Conservation (phyloP, 1,140 invertebrate genomes). For the Diorhabda sublineata region DNA sequence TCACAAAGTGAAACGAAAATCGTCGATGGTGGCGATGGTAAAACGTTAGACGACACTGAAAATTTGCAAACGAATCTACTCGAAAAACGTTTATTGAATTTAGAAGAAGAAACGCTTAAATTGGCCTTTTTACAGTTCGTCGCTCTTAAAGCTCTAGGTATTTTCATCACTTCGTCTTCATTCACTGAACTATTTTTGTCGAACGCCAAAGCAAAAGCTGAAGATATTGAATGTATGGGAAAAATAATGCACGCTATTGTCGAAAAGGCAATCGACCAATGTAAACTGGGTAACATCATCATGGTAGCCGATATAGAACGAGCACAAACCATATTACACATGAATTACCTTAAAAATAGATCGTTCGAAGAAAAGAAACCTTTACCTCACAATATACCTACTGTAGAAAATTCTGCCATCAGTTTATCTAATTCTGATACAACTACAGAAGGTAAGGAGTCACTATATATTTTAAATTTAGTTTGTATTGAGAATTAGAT, state of each 20-base stretch:
- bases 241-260: constrained; percentile 44
- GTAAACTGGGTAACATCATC: constrained; percentile 47
- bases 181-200: constrained; percentile 55
- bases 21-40: constrained; percentile 24
- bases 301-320: constrained; percentile 54
- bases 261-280: constrained; percentile 51
- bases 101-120: constrained; percentile 49
- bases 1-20: constrained; percentile 33
- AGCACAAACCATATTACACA: constrained; percentile 54
- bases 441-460: neutral
- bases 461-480: neutral
- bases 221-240: constrained; percentile 30
- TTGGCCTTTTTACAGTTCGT: constrained; percentile 55
- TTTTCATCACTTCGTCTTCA: constrained; percentile 40
- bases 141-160: constrained; percentile 55
- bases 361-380: constrained; percentile 38
- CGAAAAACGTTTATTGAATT: constrained; percentile 44
- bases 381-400: neutral
- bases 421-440: neutral
- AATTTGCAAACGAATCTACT: constrained; percentile 33
- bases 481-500: too few species aligned
- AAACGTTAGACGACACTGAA: constrained; percentile 9
- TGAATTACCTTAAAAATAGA: constrained; percentile 47
- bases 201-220: constrained; percentile 19
- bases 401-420: constrained; percentile 1